Percentiles rank a stretch among this genome's conserved stretches.
Conservation (phyloP, 1,140 invertebrate species). For the Euura saliciscinereae region DNA sequence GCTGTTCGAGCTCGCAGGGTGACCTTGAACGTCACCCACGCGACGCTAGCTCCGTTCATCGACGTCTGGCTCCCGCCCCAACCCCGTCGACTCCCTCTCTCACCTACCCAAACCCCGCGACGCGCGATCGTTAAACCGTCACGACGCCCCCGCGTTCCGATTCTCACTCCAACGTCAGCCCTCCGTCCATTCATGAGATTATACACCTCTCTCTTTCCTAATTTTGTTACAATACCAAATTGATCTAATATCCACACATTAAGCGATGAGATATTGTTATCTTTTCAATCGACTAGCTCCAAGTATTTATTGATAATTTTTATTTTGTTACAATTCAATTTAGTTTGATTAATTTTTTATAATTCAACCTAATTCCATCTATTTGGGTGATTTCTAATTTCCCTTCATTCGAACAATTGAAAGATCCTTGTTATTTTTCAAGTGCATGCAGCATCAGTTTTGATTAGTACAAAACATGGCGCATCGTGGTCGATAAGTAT, state of each 20-base stretch:
- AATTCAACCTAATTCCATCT: too few species aligned
- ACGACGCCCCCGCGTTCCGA: neutral
- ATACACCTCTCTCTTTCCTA: neutral
- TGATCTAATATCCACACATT: too few species aligned
- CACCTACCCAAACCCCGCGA: neutral
- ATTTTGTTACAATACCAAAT: too few species aligned
- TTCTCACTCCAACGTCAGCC: neutral
- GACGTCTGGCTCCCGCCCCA: neutral
- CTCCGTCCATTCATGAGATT: slow-evolving; percentile 4
- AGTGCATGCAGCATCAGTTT: neutral
- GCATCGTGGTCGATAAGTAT: neutral
- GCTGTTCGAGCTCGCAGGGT: slow-evolving; percentile 27
- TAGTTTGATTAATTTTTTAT: too few species aligned
- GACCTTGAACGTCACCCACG: slow-evolving; percentile 31
- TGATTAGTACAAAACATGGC: neutral
- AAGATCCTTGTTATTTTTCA: neutral
- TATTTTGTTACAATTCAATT: too few species aligned
- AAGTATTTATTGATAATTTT: too few species aligned
- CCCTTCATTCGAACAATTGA: too few species aligned
- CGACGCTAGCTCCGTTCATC: slow-evolving; percentile 13
- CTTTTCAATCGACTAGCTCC: too few species aligned
- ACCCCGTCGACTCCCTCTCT: neutral
- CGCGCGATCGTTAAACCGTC: slow-evolving; percentile 12
- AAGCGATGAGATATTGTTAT: too few species aligned
- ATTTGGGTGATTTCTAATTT: too few species aligned